Percentiles rank a stretch among this genome's conserved stretches.
Conservation (phyloP, 2,797 vertebrate genomes). For the Sternotherus odoratus region DNA sequence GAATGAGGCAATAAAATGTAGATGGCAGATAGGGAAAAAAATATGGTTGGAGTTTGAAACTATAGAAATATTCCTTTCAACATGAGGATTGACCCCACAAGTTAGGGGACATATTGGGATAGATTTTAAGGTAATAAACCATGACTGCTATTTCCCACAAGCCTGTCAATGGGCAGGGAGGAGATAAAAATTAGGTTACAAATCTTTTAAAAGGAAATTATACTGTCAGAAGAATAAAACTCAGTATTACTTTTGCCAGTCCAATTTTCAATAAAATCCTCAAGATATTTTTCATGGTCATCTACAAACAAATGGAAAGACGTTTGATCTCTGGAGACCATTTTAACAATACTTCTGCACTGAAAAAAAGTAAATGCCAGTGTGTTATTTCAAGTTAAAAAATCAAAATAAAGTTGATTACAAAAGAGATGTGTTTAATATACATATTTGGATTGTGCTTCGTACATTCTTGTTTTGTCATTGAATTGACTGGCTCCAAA, state of each 20-base stretch:
- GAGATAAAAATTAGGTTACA: neutral
- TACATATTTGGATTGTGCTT: neutral
- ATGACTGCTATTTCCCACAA: neutral
- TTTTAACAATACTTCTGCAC: too few species aligned
- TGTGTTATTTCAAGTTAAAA: neutral
- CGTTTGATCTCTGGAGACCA: too few species aligned
- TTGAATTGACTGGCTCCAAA: neutral
- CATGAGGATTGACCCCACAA: neutral
- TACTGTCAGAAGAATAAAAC: too few species aligned
- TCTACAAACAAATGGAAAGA: too few species aligned
- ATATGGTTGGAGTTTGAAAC: neutral
- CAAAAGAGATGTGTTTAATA: neutral
- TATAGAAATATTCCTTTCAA: neutral
- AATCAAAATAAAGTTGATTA: neutral
- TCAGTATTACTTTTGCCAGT: too few species aligned
- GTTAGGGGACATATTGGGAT: neutral
- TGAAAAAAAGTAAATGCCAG: too few species aligned
- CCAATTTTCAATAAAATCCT: too few species aligned
- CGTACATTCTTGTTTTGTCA: neutral
- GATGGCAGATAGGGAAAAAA: constrained; percentile 3
- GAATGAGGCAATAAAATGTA: fast-evolving
- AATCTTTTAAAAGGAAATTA: neutral
- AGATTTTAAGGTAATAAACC: neutral
- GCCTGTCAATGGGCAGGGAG: neutral
- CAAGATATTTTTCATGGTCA: too few species aligned